A percentile compares a stretch with the other conserved stretches of the same genome.
These are phyloP conservation scores for Ostrea denselamellosa DNA, from an alignment of 1,140 invertebrate genomes.

Conservation along the genomic window DNA sequence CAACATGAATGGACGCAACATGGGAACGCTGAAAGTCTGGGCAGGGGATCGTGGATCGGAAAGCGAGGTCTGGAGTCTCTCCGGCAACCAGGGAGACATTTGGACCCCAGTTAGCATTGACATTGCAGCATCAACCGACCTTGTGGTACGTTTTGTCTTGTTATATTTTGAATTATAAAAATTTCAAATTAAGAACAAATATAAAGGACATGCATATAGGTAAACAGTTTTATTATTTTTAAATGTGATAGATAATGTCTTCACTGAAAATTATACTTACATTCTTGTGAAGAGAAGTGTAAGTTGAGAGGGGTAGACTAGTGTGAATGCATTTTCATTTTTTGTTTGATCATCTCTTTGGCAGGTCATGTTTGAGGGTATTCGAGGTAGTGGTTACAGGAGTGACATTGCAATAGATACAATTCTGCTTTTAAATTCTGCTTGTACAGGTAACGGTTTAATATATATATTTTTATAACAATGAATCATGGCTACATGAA, in stretches of 20 bases:
- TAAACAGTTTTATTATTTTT: no score
- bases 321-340: no score
- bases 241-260: no score
- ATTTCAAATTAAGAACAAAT: no score
- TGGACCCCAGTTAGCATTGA: neutral
- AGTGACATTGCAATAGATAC: neutral
- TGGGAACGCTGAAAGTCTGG: neutral
- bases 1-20: neutral
- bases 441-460: neutral
- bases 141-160: neutral
- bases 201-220: no score
- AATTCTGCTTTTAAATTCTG: neutral
- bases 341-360: neutral
- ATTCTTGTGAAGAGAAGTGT: no score
- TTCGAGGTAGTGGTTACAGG: neutral
- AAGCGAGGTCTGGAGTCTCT: neutral
- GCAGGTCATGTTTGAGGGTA: neutral
- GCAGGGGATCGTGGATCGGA: neutral
- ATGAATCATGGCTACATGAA: no score
- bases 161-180: no score
- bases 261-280: no score
- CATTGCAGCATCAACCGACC: neutral
- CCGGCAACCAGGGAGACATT: neutral
- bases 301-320: no score
- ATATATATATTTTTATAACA: no score